A percentile compares a stretch with the other conserved stretches of the same genome.
Conservation (phyloP, 1,140 invertebrate genomes). For the Chrysoperla carnea region DNA sequence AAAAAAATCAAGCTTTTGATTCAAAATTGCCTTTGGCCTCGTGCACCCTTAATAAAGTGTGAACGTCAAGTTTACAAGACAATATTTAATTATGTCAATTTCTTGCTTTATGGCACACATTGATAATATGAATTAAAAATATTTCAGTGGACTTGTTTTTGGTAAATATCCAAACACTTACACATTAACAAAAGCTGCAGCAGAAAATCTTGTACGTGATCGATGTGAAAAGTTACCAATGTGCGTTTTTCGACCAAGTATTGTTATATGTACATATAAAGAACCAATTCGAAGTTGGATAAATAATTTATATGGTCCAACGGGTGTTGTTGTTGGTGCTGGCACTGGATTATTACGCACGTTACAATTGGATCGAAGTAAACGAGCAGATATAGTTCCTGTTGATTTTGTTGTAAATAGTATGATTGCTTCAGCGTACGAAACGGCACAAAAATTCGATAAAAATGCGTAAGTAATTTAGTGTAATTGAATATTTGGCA, state of each 20-base stretch:
- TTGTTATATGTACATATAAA: constrained; percentile 43
- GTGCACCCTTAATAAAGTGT: no score
- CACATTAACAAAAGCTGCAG: constrained; percentile 39
- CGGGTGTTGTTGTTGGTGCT: constrained; percentile 31
- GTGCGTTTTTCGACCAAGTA: constrained; percentile 39
- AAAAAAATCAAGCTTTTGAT: no score
- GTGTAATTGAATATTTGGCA: no score
- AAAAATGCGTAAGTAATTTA: no score
- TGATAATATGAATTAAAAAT: no score
- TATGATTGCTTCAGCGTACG: constrained; percentile 53
- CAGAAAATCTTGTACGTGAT: constrained; percentile 35
- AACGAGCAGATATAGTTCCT: constrained; percentile 53
- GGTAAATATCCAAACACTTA: constrained; percentile 42
- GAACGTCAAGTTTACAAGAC: no score
- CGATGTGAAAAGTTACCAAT: constrained; percentile 32
- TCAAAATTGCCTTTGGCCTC: no score
- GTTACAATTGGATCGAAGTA: constrained; percentile 34
- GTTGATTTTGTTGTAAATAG: constrained; percentile 62
- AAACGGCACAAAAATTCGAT: constrained; percentile 11
- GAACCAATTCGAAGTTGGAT: constrained; percentile 58
- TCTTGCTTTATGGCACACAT: no score
- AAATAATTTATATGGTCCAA: constrained; percentile 64
- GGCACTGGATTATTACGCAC: constrained; percentile 49
- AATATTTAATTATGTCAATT: no score
- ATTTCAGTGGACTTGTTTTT: constrained; percentile 8